phyloP scores from a whole-genome alignment of 2,113 vertebrate species.

The Catharus fuscescens region DNA sequence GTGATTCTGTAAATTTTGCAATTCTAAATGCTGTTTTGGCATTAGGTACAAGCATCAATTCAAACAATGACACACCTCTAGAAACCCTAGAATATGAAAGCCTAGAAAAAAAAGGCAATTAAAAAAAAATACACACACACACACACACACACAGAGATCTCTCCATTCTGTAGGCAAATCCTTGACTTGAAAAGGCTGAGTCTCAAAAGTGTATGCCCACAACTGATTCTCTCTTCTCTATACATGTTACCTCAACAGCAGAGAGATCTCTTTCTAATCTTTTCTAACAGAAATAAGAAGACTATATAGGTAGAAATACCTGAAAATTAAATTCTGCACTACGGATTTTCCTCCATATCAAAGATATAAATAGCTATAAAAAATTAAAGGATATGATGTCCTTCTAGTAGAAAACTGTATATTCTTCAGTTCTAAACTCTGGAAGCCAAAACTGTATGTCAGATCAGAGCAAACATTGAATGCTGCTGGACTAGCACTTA shows the following conservation, averaged over 20 bases:
- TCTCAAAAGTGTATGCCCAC: not conserved
- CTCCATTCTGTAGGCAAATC: not conserved
- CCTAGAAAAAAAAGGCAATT: not conserved
- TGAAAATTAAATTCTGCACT: not conserved
- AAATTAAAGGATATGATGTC: not conserved
- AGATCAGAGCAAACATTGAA: not conserved
- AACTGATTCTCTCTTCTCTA: not conserved
- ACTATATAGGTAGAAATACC: not conserved
- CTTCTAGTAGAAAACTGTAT: not conserved
- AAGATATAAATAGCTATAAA: not conserved
- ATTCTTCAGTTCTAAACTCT: not conserved
- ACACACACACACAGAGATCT: not conserved
- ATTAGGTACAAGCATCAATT: not conserved
- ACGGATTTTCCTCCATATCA: not conserved
- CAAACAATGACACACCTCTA: not conserved
- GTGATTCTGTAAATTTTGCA: not conserved
- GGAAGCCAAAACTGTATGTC: rapidly evolving
- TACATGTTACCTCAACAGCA: not conserved
- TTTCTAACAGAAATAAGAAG: not conserved
- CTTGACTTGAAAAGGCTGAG: not conserved
- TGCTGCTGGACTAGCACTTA: not conserved
- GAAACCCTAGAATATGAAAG: not conserved
- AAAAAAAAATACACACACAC: not conserved
- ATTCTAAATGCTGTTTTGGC: not conserved
- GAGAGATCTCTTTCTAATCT: not conserved